Base-by-base conservation (phyloP, 2,113 vertebrate genomes). In the Noturus placidus region DNA sequence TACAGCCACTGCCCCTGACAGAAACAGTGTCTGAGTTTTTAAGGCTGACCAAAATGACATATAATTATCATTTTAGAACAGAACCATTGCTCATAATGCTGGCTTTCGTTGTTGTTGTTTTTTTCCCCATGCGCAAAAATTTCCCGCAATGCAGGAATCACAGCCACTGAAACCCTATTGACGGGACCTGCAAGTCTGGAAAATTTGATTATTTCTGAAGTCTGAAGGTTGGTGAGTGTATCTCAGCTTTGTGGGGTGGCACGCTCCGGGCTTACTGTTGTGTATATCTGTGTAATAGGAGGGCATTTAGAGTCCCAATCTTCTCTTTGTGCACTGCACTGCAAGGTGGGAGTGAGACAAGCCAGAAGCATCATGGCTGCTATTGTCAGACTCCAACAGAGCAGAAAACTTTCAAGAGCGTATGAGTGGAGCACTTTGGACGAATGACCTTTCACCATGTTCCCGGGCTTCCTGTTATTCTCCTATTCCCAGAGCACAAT, bases 381-480 rank as follows among this genome's bases (percentile, higher is more conserved):
- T 91, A 92, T 94, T 95, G 93, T 94, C 89, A 85, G 50, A 87
- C 89, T 90, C 93, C 92, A 93, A 87, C 95, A 92, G 92, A 95
- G 94, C 92, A 74, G 91, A 93, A 94, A 90, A 79, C 84, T 87
- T 91, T 90, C 86, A 87, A 94, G 91, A 90, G 90, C 70, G 87
- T 84, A 86, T 87, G 74, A 67, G 83, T 86, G 20, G 50, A 87
- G 86, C 84, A 83, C 74, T 86, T 82, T 54, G 17, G 20, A 63
- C 70, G 76, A 83, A 11, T 56, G 76, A 30, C 84, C 70, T 50
- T 88, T 46, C 46, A 83, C 74, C 25, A 25, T 35, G n/a, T 50
- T 65, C 67, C 61, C 77, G 33, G 46, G 56, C 57, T 69, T 82
- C 78, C 69, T 74, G 86, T 59, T 77, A 35, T 85, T 78, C 84